Evolutionary conservation across 2,797 vertebrate genomes (phyloP), one percentile per base, ranked within the genome.

Genomic region (Helicolenus hilgendorfi): DNA sequence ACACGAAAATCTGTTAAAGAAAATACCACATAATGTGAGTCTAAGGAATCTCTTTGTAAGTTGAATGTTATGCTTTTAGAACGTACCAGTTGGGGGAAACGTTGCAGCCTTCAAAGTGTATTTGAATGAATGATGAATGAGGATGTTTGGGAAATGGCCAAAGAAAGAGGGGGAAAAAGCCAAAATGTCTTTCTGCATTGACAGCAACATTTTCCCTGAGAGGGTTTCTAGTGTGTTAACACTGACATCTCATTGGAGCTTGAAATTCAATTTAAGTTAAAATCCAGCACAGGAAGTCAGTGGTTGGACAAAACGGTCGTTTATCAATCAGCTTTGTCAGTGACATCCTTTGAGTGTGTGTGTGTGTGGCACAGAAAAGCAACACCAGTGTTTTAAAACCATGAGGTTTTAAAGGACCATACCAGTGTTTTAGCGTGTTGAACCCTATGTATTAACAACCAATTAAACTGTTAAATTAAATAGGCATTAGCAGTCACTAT

Each of bases 251-350:
- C 92, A 95, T 86, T 93, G 91, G 74, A 91, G 93, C 90, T 84
- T 95, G 92, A 96, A 96, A 94, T 96, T 95, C 92, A 95, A 91
- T 95, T 95, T 90, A 88, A 92, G 90, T 93, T 93, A 69, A 95
- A 90, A 95, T 94, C 87, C 91, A 92, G 89, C 82, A 79, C 86
- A 88, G 80, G 89, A 91, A 95, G 88, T 92, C 84, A 81, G 92
- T 89, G 83, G 86, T 89, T 92, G 89, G 85, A 93, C 88, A 89
- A 93, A 93, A 92, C 53, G 59, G 91, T 93, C 78, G 27, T 95
- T 95, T 94, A 95, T 94, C 96, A 95, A 93, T 96, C 94, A 93
- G 79, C 84, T 86, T 92, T 95, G 91, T 93, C 89, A 92, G 91
- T 91, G 74, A 79, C 86, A 92, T 91, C 86, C 85, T 91, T 70